Evolutionary conservation across 2,113 vertebrate genomes (phyloP).

Genomic region (Cynocephalus volans): DNA sequence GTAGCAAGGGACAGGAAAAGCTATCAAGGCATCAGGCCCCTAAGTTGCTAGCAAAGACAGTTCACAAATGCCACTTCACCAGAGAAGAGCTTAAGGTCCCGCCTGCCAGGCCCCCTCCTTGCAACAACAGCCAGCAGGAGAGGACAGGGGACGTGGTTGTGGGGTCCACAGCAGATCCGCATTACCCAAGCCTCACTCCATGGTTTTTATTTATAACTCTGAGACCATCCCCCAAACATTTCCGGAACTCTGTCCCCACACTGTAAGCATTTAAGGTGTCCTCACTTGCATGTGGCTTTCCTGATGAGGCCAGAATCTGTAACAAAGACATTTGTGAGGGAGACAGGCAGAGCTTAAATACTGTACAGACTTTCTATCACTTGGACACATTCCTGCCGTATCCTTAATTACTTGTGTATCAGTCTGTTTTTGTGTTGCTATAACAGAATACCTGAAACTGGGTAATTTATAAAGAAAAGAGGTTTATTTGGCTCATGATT

Average conservation of each 20-base stretch:
- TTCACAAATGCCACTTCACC: not conserved
- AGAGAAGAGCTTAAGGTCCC: accelerated
- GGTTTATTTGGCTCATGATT: no score
- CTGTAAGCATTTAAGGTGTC: not conserved
- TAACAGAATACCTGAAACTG: no score
- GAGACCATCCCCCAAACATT: not conserved
- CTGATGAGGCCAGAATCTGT: not conserved
- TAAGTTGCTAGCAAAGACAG: not conserved
- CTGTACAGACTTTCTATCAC: not conserved
- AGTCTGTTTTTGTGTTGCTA: no score
- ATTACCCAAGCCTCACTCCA: not conserved
- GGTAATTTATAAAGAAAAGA: no score
- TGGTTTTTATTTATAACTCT: not conserved
- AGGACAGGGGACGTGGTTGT: not conserved
- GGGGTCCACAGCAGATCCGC: not conserved
- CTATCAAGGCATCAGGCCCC: not conserved
- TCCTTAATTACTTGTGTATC: not conserved
- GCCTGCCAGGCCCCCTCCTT: not conserved
- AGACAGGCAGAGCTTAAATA: not conserved
- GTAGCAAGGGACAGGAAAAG: not conserved
- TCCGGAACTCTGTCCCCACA: not conserved
- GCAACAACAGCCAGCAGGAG: not conserved
- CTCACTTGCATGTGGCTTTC: not conserved
- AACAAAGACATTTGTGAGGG: not conserved
- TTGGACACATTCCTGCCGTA: not conserved